Conservation (phyloP, 2,113 vertebrate genomes). For the Andinoacara biseriatus region DNA sequence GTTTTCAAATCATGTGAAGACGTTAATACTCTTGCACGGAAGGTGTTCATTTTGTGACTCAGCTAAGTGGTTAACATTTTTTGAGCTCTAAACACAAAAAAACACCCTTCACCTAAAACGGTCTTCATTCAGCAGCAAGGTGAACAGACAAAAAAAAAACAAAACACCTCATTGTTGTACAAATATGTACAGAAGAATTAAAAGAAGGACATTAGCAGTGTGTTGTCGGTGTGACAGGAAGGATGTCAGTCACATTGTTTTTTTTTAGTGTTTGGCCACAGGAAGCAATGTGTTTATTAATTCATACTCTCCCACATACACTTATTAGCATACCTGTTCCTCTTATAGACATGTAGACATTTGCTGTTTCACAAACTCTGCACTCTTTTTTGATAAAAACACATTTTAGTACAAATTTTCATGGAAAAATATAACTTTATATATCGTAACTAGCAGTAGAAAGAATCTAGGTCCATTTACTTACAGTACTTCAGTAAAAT, state of each 20-base stretch:
- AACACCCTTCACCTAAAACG: background rate
- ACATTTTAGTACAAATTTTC: background rate
- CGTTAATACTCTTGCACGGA: no score
- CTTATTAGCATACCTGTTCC: background rate
- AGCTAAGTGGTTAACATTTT: background rate
- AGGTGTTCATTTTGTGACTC: background rate
- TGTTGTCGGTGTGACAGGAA: background rate
- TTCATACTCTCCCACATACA: background rate
- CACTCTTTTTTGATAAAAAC: background rate
- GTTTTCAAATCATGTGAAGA: no score
- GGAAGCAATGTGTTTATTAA: background rate
- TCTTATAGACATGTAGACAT: background rate
- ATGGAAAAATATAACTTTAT: background rate
- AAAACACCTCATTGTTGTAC: background rate
- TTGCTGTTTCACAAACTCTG: background rate
- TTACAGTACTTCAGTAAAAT: background rate
- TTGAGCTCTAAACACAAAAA: background rate
- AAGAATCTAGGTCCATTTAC: background rate
- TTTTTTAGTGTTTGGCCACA: background rate
- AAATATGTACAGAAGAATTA: background rate
- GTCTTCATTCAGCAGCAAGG: no score
- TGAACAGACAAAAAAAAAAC: no score
- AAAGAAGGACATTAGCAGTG: background rate
- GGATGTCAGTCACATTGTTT: background rate
- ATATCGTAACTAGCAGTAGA: background rate